A percentile compares a stretch with the other conserved stretches of the same genome.
These are phyloP conservation scores for Ormyrus rosae DNA, from an alignment of 2,888 invertebrate genomes.

Conservation along the genomic window DNA sequence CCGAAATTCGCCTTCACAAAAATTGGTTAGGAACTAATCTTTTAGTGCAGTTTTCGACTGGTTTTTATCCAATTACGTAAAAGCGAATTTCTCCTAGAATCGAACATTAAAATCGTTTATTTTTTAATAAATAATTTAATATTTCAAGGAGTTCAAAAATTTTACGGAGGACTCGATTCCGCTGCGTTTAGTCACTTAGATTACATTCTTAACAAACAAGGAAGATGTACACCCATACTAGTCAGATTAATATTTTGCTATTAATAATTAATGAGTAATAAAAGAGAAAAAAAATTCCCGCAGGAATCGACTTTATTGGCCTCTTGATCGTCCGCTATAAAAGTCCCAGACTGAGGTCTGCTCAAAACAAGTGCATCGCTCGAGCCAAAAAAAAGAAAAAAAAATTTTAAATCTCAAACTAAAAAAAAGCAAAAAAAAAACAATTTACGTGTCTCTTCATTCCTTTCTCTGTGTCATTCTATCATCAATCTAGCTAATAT, in stretches of 20 bases:
- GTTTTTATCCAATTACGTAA: constrained; percentile 38
- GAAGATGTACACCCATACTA: constrained; percentile 30
- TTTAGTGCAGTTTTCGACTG: constrained; percentile 50
- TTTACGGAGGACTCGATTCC: constrained; percentile 13
- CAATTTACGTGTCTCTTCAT: constrained; percentile 31
- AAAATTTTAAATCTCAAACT: background rate
- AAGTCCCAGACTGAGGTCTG: constrained; percentile 11
- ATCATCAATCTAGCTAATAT: constrained; percentile 19
- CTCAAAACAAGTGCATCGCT: constrained; percentile 15
- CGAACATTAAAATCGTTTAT: background rate
- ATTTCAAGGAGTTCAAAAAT: background rate
- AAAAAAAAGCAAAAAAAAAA: constrained; percentile 13
- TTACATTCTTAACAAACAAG: constrained; percentile 29
- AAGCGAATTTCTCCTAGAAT: constrained; percentile 1
- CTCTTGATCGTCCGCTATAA: constrained; percentile 14
- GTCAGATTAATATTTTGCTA: constrained; percentile 51
- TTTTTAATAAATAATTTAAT: background rate
- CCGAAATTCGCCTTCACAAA: constrained; percentile 17
- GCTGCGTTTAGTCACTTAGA: constrained; percentile 1
- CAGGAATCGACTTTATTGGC: constrained; percentile 38
- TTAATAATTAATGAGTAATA: constrained; percentile 2
- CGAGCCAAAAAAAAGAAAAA: constrained; percentile 34
- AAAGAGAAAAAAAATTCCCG: background rate
- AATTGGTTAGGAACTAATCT: constrained; percentile 46
- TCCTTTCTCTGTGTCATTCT: constrained; percentile 33